Base-by-base conservation (phyloP, 2,797 vertebrate genomes). In the Urophycis tenuis region DNA sequence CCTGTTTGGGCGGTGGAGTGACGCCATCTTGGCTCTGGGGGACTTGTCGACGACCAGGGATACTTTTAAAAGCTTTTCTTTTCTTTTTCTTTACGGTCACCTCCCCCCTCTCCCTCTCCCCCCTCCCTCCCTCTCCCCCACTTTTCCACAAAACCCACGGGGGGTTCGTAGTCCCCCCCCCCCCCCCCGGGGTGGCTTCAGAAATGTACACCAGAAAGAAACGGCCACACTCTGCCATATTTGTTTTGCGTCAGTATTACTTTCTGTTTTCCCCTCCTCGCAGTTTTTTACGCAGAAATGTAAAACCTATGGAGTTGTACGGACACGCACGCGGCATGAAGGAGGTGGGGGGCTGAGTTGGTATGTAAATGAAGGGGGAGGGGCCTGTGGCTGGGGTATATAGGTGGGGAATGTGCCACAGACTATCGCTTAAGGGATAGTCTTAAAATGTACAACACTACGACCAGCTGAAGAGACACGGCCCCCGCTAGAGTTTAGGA, bases 211-310 rank as follows among this genome's bases (percentile, higher is more conserved):
- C 82, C 85, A 81, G 83, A 85, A 83, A 78, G 84, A 82, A 75
- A 85, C 89, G 87, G n/a, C 85, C 89, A 92, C 89, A 89, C 90
- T 90, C 92, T 89, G 90, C 93, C 93, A 90, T 91, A 91, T 91
- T 92, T 83, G 89, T 94, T 93, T 95, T 92, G 91, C 92, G 95
- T 94, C 95, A 96, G 95, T 97, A 95, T 98, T 98, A 96, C 93
- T 88, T 64, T 36, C 83, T 82, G 88, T 91, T 88, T 89, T 83
- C 83, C n/a, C 87, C 89, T 84, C 90, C 88, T 64, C n/a, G n/a
- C n/a, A n/a, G n/a, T n/a, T n/a, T n/a, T 93, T 94, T 95, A 93
- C 92, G 95, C 93, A 92, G 60, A 96, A 93, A 91, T 94, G 91
- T 95, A 93, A 93, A 67, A 95, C 92, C 92, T 92, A 90, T 93